A percentile compares a stretch with the other conserved stretches of the same genome.
phyloP scores from a whole-genome alignment of 2,797 vertebrate species.

The Tachyglossus aculeatus region DNA sequence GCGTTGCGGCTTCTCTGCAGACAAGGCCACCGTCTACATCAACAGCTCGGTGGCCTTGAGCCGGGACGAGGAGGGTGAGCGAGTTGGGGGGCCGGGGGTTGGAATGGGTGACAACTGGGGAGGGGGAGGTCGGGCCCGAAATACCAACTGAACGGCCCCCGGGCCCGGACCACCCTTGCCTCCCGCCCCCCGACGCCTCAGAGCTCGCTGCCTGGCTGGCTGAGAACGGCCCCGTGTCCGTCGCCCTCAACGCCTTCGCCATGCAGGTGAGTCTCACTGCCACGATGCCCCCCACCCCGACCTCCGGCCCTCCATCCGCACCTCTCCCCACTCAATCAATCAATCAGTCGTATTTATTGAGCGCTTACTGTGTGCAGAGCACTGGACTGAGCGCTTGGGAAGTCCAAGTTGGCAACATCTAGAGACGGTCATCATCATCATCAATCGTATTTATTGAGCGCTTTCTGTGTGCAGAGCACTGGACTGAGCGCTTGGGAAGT shows the following conservation, averaged over 20 bases:
- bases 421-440: too few species aligned
- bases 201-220: slow-evolving; percentile 88
- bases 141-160: too few species aligned
- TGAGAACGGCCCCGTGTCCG: slow-evolving; percentile 86
- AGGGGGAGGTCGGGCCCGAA: background rate
- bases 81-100: background rate
- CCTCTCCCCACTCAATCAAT: too few species aligned
- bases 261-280: slow-evolving; percentile 82
- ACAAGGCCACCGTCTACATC: slow-evolving; percentile 87
- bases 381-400: too few species aligned
- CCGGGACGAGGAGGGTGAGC: slow-evolving; percentile 81
- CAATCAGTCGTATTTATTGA: too few species aligned
- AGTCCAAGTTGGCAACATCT: too few species aligned
- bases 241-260: slow-evolving; percentile 90
- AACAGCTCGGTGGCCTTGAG: slow-evolving; percentile 86
- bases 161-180: background rate
- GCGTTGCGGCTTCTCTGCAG: slow-evolving; percentile 77
- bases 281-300: background rate
- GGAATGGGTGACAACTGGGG: background rate
- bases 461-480: too few species aligned
- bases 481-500: too few species aligned
- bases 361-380: too few species aligned
- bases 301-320: background rate
- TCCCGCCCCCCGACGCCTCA: slow-evolving; percentile 43
- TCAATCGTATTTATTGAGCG: too few species aligned